Base-by-base conservation (phyloP, 2,797 vertebrate species). In the Arnoldichthys spilopterus region DNA sequence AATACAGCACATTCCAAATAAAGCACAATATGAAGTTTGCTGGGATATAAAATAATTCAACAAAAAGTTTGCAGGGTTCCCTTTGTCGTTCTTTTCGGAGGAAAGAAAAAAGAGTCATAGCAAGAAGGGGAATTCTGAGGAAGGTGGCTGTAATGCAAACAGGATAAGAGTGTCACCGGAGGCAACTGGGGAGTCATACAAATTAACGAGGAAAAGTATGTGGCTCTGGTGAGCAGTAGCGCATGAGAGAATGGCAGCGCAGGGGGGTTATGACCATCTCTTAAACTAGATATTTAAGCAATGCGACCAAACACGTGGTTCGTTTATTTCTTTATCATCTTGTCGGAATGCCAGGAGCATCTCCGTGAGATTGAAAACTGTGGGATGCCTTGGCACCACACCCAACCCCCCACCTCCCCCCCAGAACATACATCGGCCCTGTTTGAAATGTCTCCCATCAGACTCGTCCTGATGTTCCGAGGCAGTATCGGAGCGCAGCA, bases 161-260 rank as follows among this genome's bases (percentile, higher is more conserved):
- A 93, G 93, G 93, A 95, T 92, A 93, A 92, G 87, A 92, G 90
- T 86, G 88, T 92, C 90, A 94, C 93, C 90, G 91, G 90, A 94
- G 94, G 89, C 93, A 94, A 92, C 92, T 93, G 93, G 92, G 92
- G 91, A 92, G 91, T 89, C 89, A 92, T 94, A 93, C 89, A 91
- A 93, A 93, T 92, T 92, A 94, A 93, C 89, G 88, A 91, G 90
- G 89, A 92, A 91, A 94, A 91, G 93, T 92, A 94, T 86, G 86
- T 90, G 92, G 83, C 92, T 91, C 93, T 86, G 80, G 91, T 92
- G 94, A 91, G 82, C 86, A 66, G 72, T 77, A 74, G 43, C 56
- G 47, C 53, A 63, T 49, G 34, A 47, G 43, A 75, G 72, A 81
- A 82, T 73, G 70, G 72, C n/a, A 49, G 78, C 54, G 58, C 76